Evolutionary conservation across 2,888 invertebrate genomes (phyloP).

Genomic region (Apodemia mormo): DNA sequence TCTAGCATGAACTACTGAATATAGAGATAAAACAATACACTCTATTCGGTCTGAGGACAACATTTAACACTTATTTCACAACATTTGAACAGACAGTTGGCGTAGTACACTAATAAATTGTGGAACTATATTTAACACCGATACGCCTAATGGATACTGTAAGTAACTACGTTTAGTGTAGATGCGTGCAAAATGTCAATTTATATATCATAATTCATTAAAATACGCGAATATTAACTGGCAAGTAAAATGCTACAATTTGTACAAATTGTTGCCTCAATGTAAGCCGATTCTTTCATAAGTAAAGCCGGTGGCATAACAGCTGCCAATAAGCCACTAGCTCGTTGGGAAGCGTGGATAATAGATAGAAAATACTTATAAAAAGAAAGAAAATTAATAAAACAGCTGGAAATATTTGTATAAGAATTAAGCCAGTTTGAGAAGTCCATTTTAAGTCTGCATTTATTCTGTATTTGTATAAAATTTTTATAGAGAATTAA

Average conservation of each 20-base stretch:
- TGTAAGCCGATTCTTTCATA: neutral
- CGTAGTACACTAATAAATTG: slow-evolving; percentile 59
- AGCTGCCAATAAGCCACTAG: no score
- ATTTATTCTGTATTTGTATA: no score
- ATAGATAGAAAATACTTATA: no score
- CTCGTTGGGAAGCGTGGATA: no score
- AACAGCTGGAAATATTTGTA: no score
- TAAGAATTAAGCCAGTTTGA: no score
- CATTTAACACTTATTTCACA: slow-evolving; percentile 76
- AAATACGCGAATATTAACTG: slow-evolving; percentile 2
- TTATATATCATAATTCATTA: slow-evolving; percentile 6
- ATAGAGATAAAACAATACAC: slow-evolving; percentile 65
- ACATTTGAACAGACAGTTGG: slow-evolving; percentile 74
- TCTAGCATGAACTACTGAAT: slow-evolving; percentile 78
- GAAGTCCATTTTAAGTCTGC: no score
- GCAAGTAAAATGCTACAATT: neutral
- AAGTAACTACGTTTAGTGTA: slow-evolving; percentile 55
- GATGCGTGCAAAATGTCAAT: slow-evolving; percentile 45
- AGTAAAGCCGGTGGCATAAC: neutral
- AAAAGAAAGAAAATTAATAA: no score
- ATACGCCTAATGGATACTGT: slow-evolving; percentile 73
- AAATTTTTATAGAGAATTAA: no score
- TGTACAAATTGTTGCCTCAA: neutral
- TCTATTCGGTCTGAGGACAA: slow-evolving; percentile 58
- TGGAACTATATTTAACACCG: slow-evolving; percentile 74